These are phyloP conservation scores for Gymnarchus niloticus DNA, from an alignment of 2,113 vertebrate genomes.

Conservation along the genomic window DNA sequence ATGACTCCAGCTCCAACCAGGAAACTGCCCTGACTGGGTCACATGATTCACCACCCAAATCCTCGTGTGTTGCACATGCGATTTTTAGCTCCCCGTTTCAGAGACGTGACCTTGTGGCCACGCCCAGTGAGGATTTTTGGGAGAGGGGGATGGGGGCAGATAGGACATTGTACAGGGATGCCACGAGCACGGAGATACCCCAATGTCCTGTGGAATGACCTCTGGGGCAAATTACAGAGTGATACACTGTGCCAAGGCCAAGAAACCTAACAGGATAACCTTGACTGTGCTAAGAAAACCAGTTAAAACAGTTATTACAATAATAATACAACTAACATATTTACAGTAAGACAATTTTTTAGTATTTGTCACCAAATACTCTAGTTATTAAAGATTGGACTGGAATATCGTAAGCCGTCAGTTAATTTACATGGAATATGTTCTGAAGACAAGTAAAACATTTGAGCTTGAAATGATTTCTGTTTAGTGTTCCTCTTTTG, in stretches of 20 bases:
- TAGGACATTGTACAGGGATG: neutral
- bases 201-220: constrained; percentile 19
- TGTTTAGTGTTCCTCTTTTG: neutral
- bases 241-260: neutral
- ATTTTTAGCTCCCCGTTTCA: neutral
- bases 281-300: constrained; percentile 13
- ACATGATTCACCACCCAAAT: neutral
- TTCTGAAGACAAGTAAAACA: neutral
- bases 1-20: neutral
- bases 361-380: neutral
- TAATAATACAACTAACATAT: constrained; percentile 21
- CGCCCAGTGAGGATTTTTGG: neutral
- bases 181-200: constrained; percentile 23
- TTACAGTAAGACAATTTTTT: constrained; percentile 15
- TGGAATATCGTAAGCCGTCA: neutral
- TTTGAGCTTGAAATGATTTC: neutral
- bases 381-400: neutral
- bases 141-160: neutral
- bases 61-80: neutral
- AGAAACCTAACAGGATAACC: constrained; percentile 8
- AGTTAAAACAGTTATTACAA: constrained; percentile 19
- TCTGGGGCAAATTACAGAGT: neutral
- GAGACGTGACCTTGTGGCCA: neutral
- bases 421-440: constrained; percentile 1
- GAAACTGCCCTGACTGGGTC: neutral